A percentile compares a stretch with the other conserved stretches of the same genome.
Evolutionary conservation across 2,888 invertebrate genomes (phyloP).

Genomic region (Hypomecis punctinalis): DNA sequence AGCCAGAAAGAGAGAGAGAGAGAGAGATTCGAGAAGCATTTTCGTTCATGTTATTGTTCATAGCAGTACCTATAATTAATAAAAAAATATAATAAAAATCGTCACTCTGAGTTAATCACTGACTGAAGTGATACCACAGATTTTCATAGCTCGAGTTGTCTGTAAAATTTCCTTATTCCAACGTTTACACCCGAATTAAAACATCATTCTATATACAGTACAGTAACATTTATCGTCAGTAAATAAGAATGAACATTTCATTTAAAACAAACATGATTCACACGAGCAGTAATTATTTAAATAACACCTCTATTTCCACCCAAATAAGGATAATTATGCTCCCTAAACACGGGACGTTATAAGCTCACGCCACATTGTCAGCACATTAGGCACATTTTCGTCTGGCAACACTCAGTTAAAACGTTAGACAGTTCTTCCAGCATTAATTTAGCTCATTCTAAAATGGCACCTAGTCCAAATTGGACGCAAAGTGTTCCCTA

Average conservation of each 20-base stretch:
- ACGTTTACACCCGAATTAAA: no score
- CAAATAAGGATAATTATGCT: neutral
- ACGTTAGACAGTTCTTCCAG: slow-evolving; percentile 31
- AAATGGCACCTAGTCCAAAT: slow-evolving; percentile 43
- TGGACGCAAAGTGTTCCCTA: slow-evolving; percentile 44
- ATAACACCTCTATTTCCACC: slow-evolving; percentile 8
- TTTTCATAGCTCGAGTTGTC: no score
- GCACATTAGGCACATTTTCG: slow-evolving; percentile 27
- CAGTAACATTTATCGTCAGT: neutral
- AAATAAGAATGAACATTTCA: slow-evolving; percentile 3
- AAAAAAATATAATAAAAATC: no score
- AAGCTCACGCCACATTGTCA: slow-evolving; percentile 16
- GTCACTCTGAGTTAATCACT: no score
- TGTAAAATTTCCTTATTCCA: no score
- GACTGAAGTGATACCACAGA: no score
- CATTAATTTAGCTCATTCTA: slow-evolving; percentile 47
- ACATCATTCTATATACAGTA: no score
- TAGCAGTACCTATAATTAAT: no score
- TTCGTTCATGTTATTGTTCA: no score
- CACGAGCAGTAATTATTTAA: neutral
- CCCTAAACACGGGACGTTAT: slow-evolving; percentile 5
- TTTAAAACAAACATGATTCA: slow-evolving; percentile 1
- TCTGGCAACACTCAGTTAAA: slow-evolving; percentile 28
- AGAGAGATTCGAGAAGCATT: no score
- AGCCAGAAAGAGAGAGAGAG: no score